Evolutionary conservation across 2,113 vertebrate species (phyloP).

Genomic region (Cyprinodon tularosa): DNA sequence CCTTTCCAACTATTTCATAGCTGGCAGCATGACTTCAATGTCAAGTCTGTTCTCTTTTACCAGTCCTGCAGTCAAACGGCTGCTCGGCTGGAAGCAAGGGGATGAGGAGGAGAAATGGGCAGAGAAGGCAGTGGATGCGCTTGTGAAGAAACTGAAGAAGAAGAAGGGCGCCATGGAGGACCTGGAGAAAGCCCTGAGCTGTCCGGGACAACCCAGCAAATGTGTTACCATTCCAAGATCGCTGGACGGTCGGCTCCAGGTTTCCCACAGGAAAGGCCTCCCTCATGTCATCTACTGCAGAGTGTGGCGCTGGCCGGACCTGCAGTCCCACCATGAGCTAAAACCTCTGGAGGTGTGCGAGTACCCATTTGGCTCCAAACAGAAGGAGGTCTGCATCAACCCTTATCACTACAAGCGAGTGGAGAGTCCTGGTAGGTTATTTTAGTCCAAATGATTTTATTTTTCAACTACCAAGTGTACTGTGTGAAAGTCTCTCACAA

Average conservation of each 20-base stretch:
- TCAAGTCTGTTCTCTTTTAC: slow-evolving; percentile 99
- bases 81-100: slow-evolving; percentile 99
- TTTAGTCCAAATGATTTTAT: not conserved
- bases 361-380: slow-evolving; percentile 98
- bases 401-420: slow-evolving; percentile 99
- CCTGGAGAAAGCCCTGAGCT: slow-evolving; percentile 97
- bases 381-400: slow-evolving; percentile 99
- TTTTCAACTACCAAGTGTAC: not conserved
- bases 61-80: slow-evolving; percentile 96
- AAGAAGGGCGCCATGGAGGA: slow-evolving; percentile 99
- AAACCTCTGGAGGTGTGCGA: slow-evolving; percentile 98
- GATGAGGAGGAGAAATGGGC: slow-evolving; percentile 99
- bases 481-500: not conserved
- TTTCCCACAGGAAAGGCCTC: slow-evolving; percentile 96
- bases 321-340: slow-evolving; percentile 97
- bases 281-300: slow-evolving; percentile 98
- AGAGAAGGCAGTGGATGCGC: slow-evolving; percentile 96
- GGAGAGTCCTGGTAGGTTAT: slow-evolving; percentile 91
- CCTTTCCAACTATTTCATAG: slow-evolving; percentile 22
- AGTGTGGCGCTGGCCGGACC: slow-evolving; percentile 98
- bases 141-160: slow-evolving; percentile 98
- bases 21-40: slow-evolving; percentile 84
- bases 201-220: slow-evolving; percentile 96
- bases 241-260: slow-evolving; percentile 93
- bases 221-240: slow-evolving; percentile 98